phyloP scores from a whole-genome alignment of 2,797 vertebrate genomes.

The Eleutherodactylus coqui region DNA sequence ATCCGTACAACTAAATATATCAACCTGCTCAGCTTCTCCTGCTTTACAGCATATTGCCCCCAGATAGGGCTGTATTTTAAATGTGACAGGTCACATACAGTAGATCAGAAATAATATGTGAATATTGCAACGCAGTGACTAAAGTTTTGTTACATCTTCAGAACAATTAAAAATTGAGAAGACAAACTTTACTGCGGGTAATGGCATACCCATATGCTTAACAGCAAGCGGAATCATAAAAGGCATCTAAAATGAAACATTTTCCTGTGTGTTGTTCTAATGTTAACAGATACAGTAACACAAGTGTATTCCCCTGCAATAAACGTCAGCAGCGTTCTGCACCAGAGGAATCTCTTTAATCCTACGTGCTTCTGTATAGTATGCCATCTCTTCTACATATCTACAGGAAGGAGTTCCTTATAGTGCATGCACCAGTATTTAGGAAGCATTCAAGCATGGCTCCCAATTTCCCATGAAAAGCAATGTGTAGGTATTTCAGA shows the following conservation, averaged over 20 bases:
- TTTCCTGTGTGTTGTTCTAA: background rate
- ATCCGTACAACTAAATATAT: too few species aligned
- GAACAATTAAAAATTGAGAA: background rate
- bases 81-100: background rate
- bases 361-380: background rate
- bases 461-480: slow-evolving; percentile 33
- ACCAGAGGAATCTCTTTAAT: slow-evolving; percentile 34
- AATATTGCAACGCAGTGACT: background rate
- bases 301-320: slow-evolving; percentile 5
- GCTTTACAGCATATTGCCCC: too few species aligned
- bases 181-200: background rate
- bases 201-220: background rate
- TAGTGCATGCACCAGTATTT: slow-evolving; percentile 35
- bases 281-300: slow-evolving; percentile 17
- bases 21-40: too few species aligned
- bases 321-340: slow-evolving; percentile 10
- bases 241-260: background rate
- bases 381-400: slow-evolving; percentile 22
- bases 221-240: slow-evolving; percentile 12
- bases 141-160: slow-evolving; percentile 5
- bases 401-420: slow-evolving; percentile 11
- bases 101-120: background rate
- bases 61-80: too few species aligned
- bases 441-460: slow-evolving; percentile 33
- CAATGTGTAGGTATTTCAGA: slow-evolving; percentile 6